phyloP scores from a whole-genome alignment of 1,140 invertebrate genomes.

The Coptotermes formosanus region DNA sequence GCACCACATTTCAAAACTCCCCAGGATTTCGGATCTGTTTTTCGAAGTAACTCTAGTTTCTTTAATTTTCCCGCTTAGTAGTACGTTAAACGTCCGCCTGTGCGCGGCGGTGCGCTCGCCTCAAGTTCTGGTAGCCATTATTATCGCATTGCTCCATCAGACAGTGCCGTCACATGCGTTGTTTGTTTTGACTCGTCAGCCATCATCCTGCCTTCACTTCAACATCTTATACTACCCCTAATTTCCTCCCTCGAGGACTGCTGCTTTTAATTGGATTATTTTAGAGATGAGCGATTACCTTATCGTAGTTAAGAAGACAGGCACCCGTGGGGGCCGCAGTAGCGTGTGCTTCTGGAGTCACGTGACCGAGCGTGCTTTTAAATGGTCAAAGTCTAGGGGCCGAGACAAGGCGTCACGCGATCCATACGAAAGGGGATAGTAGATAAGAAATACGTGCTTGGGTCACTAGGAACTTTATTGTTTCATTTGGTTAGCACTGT shows the following conservation, averaged over 20 bases:
- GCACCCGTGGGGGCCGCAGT: neutral
- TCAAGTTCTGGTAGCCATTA: neutral
- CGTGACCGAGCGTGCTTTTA: neutral
- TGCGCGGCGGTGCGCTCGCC: neutral
- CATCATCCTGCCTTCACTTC: neutral
- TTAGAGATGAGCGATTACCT: conserved; percentile 18
- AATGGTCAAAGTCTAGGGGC: neutral
- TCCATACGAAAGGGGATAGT: neutral
- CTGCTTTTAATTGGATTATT: conserved; percentile 14
- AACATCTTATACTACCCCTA: conserved; percentile 16
- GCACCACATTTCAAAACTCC: no score
- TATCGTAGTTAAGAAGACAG: neutral
- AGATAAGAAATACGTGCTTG: conserved; percentile 6
- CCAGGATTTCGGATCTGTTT: no score
- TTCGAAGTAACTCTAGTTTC: neutral
- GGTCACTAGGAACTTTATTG: neutral
- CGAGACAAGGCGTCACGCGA: neutral
- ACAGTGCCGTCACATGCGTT: neutral
- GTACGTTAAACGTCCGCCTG: neutral
- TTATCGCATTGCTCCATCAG: neutral
- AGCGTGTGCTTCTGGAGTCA: neutral
- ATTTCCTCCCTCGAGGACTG: conserved; percentile 9
- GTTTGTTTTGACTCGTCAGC: conserved; percentile 9
- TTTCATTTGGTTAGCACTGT: neutral
- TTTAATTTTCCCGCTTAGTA: neutral